Base-by-base conservation (phyloP, 1,140 invertebrate genomes). In the Drosophila mayri region DNA sequence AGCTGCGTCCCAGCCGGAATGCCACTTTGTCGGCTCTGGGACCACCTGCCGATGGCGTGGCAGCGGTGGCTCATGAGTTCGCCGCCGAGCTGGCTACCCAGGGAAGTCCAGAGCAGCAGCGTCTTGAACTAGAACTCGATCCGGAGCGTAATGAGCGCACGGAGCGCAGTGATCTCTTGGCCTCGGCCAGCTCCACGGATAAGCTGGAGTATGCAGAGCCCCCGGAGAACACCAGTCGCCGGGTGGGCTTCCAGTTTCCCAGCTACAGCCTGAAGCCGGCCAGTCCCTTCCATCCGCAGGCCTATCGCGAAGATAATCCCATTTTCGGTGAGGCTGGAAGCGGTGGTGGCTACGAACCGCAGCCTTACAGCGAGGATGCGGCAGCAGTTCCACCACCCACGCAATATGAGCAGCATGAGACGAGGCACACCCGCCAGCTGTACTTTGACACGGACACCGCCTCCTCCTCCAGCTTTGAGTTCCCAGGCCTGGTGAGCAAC, bases 201-300 rank as follows among this genome's bases (percentile, higher is more conserved):
- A 86, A 82, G 18, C 35, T 79, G 60, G 83, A 84, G 46, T 85
- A 81, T 9, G 80, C 78, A 0, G 81, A 90, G 54, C 79, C 76
- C 2, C 88, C 63, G 11, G 86, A 92, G 67, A 64, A 86, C 7
- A 82, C 84, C 9, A 92, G 90, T 49, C 90, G 91, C 2, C 90
- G 92, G 0, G 86, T 91, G 38, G 92, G 92, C 16, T 91, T 93
- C 30, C 77, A 92, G 52, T 93, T 93, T 63, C 90, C 92, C 54
- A 92, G 91, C 72, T 92, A 92, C 52, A 92, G 91, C 20, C 49
- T 92, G 2, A 91, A 88, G 67, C 85, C 85, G n/a, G 61, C 80
- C 59, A 64, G 77, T 55, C 79, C 90, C 6, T 93, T 93, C 37
- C 77, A 92, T 16, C 92, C 92, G 18, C 92, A 93, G 57, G 75